phyloP scores from a whole-genome alignment of 2,888 invertebrate species.

The Nymphalis urticae region DNA sequence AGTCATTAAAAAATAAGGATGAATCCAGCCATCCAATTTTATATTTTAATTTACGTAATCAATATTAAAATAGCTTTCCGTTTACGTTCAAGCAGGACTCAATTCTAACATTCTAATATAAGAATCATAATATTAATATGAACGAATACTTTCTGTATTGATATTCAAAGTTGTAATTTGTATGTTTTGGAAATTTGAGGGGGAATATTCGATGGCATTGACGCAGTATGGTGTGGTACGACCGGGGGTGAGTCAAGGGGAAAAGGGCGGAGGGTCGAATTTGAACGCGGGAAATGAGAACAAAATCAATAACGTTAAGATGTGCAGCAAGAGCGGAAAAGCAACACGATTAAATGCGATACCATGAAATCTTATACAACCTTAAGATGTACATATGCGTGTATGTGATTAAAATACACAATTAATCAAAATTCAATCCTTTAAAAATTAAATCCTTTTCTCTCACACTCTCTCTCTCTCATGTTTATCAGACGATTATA shows the following conservation, averaged over 20 bases:
- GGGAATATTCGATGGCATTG: conserved; percentile 38
- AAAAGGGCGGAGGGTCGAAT: conserved; percentile 42
- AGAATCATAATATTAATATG: too few species aligned
- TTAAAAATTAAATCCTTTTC: too few species aligned
- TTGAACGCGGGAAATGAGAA: conserved; percentile 52
- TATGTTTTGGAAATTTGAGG: conserved; percentile 52
- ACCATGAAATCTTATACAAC: neutral
- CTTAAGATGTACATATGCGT: neutral
- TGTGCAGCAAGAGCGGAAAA: conserved; percentile 36
- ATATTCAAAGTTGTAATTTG: neutral
- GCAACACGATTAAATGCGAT: neutral
- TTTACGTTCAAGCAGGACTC: too few species aligned
- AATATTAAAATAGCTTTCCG: too few species aligned
- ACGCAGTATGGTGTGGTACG: conserved; percentile 30
- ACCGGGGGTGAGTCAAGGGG: conserved; percentile 33
- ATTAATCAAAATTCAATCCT: too few species aligned
- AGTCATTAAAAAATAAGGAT: too few species aligned
- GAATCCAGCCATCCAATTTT: neutral
- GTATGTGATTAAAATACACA: neutral
- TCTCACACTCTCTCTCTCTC: too few species aligned
- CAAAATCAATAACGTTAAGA: conserved; percentile 61
- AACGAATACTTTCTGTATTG: neutral
- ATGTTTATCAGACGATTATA: too few species aligned
- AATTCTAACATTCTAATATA: too few species aligned
- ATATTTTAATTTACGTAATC: neutral